Conservation (phyloP, 2,888 invertebrate species). For the Heteromyza rotundicornis region DNA sequence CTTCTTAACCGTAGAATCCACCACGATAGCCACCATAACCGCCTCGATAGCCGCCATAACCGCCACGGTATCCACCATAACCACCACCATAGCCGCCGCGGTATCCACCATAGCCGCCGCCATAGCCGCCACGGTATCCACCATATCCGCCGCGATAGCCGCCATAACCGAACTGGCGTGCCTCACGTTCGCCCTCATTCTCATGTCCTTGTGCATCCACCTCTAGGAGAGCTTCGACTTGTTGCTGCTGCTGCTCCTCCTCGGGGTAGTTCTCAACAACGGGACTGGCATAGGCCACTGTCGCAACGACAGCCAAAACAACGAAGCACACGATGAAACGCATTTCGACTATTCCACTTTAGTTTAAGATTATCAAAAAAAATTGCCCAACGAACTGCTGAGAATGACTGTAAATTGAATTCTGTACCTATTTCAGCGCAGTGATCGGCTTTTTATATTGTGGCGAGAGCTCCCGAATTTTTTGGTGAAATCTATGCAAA, state of each 20-base stretch:
- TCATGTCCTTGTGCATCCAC: conserved; percentile 39
- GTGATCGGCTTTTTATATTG: not conserved
- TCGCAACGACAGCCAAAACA: conserved; percentile 27
- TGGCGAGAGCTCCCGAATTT: not conserved
- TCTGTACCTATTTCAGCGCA: not conserved
- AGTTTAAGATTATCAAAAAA: not conserved
- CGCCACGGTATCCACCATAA: conserved; percentile 3
- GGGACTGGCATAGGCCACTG: conserved; percentile 28
- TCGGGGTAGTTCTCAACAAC: conserved; percentile 9
- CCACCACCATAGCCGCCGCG: conserved; percentile 25
- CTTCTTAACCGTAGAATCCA: conserved; percentile 25
- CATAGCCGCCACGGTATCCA: conserved; percentile 21
- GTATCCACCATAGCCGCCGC: conserved; percentile 25
- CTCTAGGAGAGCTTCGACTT: conserved; percentile 29
- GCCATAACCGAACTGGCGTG: conserved; percentile 34
- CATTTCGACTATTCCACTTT: conserved; percentile 28
- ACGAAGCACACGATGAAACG: conserved; percentile 33
- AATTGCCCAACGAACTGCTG: not conserved
- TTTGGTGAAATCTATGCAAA: not conserved
- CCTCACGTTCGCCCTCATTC: conserved; percentile 38
- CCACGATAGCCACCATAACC: conserved; percentile 17
- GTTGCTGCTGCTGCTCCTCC: conserved; percentile 16
- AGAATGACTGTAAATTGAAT: not conserved
- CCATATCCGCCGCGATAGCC: conserved; percentile 27
- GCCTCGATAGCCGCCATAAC: conserved; percentile 23